Conservation (phyloP, 1,140 invertebrate genomes). For the Procambarus clarkii region DNA sequence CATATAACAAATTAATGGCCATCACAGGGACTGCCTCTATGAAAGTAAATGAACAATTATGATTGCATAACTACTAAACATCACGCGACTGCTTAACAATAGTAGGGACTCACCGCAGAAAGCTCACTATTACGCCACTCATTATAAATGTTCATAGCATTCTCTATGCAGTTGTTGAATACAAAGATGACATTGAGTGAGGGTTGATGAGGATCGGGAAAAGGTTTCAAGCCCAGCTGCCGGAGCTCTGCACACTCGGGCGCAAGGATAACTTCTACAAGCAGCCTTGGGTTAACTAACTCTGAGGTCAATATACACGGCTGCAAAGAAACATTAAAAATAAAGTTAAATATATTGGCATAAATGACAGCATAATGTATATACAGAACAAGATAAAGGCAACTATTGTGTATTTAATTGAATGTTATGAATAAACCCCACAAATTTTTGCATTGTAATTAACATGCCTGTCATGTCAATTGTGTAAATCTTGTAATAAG, state of each 20-base stretch:
- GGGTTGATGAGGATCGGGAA: background rate
- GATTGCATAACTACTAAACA: no score
- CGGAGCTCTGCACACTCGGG: background rate
- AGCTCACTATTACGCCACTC: background rate
- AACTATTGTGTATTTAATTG: no score
- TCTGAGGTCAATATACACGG: background rate
- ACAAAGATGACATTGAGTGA: background rate
- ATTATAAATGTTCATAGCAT: background rate
- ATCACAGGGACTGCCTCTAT: no score
- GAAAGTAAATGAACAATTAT: no score
- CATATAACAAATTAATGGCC: no score
- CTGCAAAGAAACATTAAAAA: background rate
- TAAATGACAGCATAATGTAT: no score
- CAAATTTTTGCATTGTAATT: no score
- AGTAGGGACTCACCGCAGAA: background rate
- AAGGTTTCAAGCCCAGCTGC: background rate
- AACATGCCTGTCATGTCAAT: no score
- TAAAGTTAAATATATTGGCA: background rate
- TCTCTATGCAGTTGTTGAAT: background rate
- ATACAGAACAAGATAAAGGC: no score
- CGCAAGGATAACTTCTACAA: background rate
- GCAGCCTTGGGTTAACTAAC: background rate
- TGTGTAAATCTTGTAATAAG: no score
- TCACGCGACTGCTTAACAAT: no score
- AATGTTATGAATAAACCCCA: no score